These are phyloP conservation scores for Dasysyrphus tricinctus DNA, from an alignment of 2,888 invertebrate species.

Conservation along the genomic window DNA sequence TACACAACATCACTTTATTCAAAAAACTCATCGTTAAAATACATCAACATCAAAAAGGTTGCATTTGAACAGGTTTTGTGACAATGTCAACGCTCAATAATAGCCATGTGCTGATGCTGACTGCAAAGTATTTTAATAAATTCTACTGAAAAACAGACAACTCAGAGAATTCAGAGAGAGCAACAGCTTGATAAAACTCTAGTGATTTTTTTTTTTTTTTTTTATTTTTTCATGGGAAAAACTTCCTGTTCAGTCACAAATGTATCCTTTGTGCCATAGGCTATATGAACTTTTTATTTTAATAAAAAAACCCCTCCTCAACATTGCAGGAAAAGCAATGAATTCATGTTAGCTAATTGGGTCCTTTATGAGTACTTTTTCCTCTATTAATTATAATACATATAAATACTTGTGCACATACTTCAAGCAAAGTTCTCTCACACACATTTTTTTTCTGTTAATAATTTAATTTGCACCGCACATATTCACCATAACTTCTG, in stretches of 20 bases:
- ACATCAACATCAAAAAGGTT: no score
- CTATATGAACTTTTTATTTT: constrained; percentile 26
- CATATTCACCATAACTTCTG: not conserved
- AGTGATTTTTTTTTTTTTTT: no score
- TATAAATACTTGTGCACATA: not conserved
- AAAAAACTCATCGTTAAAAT: no score
- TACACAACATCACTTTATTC: no score
- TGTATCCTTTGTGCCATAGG: not conserved
- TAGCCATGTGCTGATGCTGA: no score
- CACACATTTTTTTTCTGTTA: constrained; percentile 40
- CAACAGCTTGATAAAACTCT: no score
- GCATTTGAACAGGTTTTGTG: no score
- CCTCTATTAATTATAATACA: not conserved
- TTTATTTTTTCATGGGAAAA: no score
- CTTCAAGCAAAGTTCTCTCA: constrained; percentile 6
- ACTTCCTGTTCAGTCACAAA: constrained; percentile 9
- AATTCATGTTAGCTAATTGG: constrained; percentile 69
- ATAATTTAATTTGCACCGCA: constrained; percentile 59
- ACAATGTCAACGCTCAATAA: no score
- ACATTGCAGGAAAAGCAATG: constrained; percentile 34
- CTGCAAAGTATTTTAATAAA: no score
- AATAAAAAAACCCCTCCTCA: not conserved
- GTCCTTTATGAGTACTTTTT: constrained; percentile 50
- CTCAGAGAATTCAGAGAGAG: no score
- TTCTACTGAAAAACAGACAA: no score